Evolutionary conservation across 1,140 invertebrate genomes (phyloP).

Genomic region (Microplitis demolitor): DNA sequence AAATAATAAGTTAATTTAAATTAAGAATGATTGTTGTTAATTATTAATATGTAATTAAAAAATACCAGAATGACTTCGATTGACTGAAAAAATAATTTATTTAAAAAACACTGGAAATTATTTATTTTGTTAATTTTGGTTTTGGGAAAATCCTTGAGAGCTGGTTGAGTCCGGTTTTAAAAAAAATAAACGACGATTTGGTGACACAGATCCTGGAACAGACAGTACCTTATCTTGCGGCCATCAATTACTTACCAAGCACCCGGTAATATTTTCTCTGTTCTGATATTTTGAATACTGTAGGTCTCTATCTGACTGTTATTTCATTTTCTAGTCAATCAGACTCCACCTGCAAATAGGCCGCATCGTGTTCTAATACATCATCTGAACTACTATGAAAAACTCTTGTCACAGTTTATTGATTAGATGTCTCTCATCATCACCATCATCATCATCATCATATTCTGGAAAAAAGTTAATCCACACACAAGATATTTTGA

Average conservation of each 20-base stretch:
- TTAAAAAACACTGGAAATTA: too few species aligned
- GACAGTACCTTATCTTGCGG: conserved; percentile 56
- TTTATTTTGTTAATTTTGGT: neutral
- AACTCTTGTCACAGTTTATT: conserved; percentile 53
- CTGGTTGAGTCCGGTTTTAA: neutral
- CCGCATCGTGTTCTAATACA: conserved; percentile 61
- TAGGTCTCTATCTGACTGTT: too few species aligned
- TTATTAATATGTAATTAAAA: too few species aligned
- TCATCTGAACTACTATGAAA: conserved; percentile 59
- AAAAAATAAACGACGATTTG: neutral
- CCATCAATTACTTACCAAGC: conserved; percentile 56
- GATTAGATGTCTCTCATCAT: conserved; percentile 16
- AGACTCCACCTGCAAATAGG: conserved; percentile 59
- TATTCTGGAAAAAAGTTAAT: conserved; percentile 62
- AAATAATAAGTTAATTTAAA: too few species aligned
- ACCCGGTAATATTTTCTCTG: conserved; percentile 24
- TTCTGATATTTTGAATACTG: too few species aligned
- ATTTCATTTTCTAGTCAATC: conserved; percentile 23
- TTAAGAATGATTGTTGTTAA: too few species aligned
- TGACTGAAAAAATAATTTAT: too few species aligned
- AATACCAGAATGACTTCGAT: too few species aligned
- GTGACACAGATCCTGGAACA: conserved; percentile 47
- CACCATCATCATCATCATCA: too few species aligned
- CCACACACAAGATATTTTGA: conserved; percentile 59
- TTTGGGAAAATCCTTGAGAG: neutral